A percentile compares a stretch with the other conserved stretches of the same genome.
phyloP scores from a whole-genome alignment of 2,888 invertebrate genomes.

The Drosophila barbarae region DNA sequence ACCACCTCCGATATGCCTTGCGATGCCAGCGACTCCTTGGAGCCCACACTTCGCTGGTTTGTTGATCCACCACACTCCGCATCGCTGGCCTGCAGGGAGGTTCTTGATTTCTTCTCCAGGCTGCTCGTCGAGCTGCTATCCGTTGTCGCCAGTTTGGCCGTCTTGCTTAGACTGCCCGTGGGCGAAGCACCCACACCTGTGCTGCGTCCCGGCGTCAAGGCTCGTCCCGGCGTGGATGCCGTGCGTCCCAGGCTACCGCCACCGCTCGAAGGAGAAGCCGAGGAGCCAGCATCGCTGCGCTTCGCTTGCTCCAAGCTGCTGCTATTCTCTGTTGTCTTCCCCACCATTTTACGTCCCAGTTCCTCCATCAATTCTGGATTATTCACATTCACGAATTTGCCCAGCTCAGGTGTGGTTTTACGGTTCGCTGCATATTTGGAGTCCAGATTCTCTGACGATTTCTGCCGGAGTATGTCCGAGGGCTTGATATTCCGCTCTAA shows the following conservation, averaged over 20 bases:
- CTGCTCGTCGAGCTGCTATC: slow-evolving; percentile 77
- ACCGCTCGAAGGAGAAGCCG: slow-evolving; percentile 15
- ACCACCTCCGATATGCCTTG: slow-evolving; percentile 80
- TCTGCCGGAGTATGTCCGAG: slow-evolving; percentile 79
- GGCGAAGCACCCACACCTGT: slow-evolving; percentile 75
- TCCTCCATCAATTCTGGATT: slow-evolving; percentile 79
- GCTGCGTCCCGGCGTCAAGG: slow-evolving; percentile 52
- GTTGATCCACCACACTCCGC: slow-evolving; percentile 45
- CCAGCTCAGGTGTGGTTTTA: slow-evolving; percentile 78
- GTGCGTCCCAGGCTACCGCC: slow-evolving; percentile 77
- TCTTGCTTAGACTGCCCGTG: slow-evolving; percentile 78
- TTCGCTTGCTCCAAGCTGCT: slow-evolving; percentile 77
- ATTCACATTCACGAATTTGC: slow-evolving; percentile 75
- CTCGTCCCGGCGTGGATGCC: slow-evolving; percentile 60
- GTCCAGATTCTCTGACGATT: slow-evolving; percentile 79
- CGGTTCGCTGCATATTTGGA: slow-evolving; percentile 77
- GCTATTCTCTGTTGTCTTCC: slow-evolving; percentile 77
- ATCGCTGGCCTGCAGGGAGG: slow-evolving; percentile 69
- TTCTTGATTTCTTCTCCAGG: slow-evolving; percentile 76
- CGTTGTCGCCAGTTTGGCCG: slow-evolving; percentile 65
- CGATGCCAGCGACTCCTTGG: slow-evolving; percentile 80
- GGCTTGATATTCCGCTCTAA: slow-evolving; percentile 80
- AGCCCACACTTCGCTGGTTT: slow-evolving; percentile 76
- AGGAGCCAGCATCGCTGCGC: slow-evolving; percentile 59
- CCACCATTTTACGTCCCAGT: slow-evolving; percentile 77